Evolutionary conservation across 2,797 vertebrate genomes (phyloP).

Genomic region (Eulemur coronatus): DNA sequence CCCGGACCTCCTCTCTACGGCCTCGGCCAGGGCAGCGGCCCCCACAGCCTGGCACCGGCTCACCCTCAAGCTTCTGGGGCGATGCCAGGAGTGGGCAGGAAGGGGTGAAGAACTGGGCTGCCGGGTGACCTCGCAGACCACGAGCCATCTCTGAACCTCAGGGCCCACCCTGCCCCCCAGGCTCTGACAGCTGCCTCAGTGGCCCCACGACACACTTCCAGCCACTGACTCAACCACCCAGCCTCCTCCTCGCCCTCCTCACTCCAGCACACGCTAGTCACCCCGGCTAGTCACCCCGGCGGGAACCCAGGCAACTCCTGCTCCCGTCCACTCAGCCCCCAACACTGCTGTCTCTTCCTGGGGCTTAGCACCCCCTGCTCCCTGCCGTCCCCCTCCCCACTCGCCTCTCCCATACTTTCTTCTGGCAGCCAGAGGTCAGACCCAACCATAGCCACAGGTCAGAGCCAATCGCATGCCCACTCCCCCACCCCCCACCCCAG

Average conservation of each 20-base stretch:
- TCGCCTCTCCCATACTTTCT: neutral
- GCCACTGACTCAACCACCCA: neutral
- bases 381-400: neutral
- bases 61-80: neutral
- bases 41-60: neutral
- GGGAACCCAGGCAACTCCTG: too few relatives aligned
- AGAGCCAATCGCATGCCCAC: neutral
- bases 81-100: neutral
- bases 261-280: neutral
- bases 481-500: neutral
- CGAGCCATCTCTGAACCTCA: neutral
- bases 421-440: neutral
- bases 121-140: neutral
- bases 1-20: neutral
- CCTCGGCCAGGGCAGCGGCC: neutral
- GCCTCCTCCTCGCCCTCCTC: accelerated
- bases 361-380: neutral
- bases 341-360: neutral
- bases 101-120: neutral
- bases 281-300: neutral
- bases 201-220: neutral
- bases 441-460: neutral
- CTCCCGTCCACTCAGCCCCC: too few relatives aligned
- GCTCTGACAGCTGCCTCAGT: neutral
- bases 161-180: neutral